Percentiles rank a stretch among this genome's conserved stretches.
Evolutionary conservation across 2,888 invertebrate genomes (phyloP).

Genomic region (Polydrusus tereticollis): DNA sequence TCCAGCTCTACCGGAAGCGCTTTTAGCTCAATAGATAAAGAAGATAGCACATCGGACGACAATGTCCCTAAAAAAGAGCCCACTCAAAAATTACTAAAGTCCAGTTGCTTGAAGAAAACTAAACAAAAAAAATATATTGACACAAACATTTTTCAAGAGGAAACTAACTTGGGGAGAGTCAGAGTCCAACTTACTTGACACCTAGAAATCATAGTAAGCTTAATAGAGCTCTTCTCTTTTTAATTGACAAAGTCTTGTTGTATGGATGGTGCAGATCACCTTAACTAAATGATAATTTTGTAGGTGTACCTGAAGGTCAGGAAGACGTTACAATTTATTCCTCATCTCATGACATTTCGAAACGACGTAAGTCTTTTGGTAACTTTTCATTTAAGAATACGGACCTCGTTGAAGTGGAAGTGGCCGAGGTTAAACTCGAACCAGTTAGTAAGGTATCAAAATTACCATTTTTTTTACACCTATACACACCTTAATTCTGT

Average conservation of each 20-base stretch:
- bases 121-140: conserved; percentile 73
- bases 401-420: conserved; percentile 68
- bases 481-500: not conserved
- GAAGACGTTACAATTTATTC: conserved; percentile 73
- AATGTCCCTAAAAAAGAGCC: conserved; percentile 57
- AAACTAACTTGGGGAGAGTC: conserved; percentile 63
- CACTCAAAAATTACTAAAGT: conserved; percentile 73
- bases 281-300: too few relatives aligned
- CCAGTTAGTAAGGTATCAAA: conserved; percentile 53
- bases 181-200: conserved; percentile 71
- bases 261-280: too few relatives aligned
- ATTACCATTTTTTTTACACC: too few relatives aligned
- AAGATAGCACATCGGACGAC: conserved; percentile 61
- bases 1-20: conserved; percentile 64
- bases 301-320: conserved; percentile 81
- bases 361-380: conserved; percentile 58
- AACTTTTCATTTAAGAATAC: conserved; percentile 71
- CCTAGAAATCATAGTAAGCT: too few relatives aligned
- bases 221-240: too few relatives aligned
- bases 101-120: conserved; percentile 78
- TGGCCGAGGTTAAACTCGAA: conserved; percentile 56
- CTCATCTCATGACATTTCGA: conserved; percentile 59
- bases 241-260: too few relatives aligned
- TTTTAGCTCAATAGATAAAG: conserved; percentile 65
- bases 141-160: conserved; percentile 78